phyloP scores from a whole-genome alignment of 1,140 invertebrate genomes.

The Campodea augens region DNA sequence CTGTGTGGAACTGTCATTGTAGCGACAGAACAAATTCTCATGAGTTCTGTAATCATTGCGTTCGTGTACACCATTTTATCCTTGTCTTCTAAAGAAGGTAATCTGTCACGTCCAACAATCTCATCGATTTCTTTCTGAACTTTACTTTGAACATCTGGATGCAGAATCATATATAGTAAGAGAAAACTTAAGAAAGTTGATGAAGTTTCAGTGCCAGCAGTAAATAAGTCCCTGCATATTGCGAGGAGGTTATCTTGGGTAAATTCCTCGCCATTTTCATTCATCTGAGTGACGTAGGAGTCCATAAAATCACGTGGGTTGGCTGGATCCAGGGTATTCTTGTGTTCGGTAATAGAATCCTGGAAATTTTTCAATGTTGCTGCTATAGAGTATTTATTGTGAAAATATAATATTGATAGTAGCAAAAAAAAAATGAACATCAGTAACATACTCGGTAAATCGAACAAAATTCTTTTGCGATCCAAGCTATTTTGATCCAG shows the following conservation, averaged over 20 bases:
- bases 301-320: conserved; percentile 10
- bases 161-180: conserved; percentile 36
- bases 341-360: conserved; percentile 9
- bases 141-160: conserved; percentile 39
- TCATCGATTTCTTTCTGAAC: conserved; percentile 45
- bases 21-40: background rate
- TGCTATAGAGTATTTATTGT: background rate
- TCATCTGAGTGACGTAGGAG: conserved; percentile 7
- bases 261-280: background rate
- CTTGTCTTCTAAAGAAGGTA: conserved; percentile 40
- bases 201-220: conserved; percentile 30
- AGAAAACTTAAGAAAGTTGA: conserved; percentile 29
- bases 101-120: conserved; percentile 37
- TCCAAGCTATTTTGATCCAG: background rate
- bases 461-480: background rate
- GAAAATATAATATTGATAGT: background rate
- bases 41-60: background rate
- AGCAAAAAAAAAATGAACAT: background rate
- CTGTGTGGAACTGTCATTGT: background rate
- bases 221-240: conserved; percentile 28
- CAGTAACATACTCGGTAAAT: background rate
- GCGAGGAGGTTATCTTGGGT: conserved; percentile 7
- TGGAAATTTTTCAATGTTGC: background rate
- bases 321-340: background rate
- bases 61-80: conserved; percentile 10